Evolutionary conservation across 2,113 vertebrate genomes (phyloP), one percentile per base, ranked within the genome.

Genomic region (Mystacornis crossleyi): DNA sequence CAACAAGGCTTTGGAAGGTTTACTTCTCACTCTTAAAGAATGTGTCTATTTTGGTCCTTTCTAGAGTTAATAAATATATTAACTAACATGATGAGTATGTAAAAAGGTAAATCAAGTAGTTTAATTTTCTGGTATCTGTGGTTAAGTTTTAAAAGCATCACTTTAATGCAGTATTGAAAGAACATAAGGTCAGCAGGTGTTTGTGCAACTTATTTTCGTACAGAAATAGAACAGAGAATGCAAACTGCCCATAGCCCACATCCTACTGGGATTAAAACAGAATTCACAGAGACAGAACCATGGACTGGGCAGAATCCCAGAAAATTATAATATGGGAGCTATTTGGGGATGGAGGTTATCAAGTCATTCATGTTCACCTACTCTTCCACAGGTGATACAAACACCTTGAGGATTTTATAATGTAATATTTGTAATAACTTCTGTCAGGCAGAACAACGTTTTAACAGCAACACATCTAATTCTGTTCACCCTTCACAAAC

Each of bases 151-250:
- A 58, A 79, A 91, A 81, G 43, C 20, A 19, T 50, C 38, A 24
- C 50, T 83, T 62, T 57, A 48, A 69, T 74, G 33, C 54, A 36
- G 71, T 48, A 51, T n/a, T 67, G 85, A 79, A 85, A 40, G 88
- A 90, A 82, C n/a, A 65, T 29, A 31, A 85, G n/a, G 85, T 54
- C 90, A 95, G 79, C 92, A 90, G 85, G 79, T 75, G 62, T 65
- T 90, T 1, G 2, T 58, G 62, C 40, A 88, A 40, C 8, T 90
- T 54, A 45, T 47, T 72, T 89, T 48, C 12, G 31, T 60, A 36
- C 53, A 80, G 62, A 71, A 85, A 74, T 42, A 53, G 55, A 92
- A 50, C 3, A 40, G 54, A 86, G 50, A 69, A 69, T 17, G 25
- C 12, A 60, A 60, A 66, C 36, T 62, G 83, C n/a, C 55, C 0